phyloP scores from a whole-genome alignment of 92 coral and sea anemone genomes.

The Galaxea fascicularis region DNA sequence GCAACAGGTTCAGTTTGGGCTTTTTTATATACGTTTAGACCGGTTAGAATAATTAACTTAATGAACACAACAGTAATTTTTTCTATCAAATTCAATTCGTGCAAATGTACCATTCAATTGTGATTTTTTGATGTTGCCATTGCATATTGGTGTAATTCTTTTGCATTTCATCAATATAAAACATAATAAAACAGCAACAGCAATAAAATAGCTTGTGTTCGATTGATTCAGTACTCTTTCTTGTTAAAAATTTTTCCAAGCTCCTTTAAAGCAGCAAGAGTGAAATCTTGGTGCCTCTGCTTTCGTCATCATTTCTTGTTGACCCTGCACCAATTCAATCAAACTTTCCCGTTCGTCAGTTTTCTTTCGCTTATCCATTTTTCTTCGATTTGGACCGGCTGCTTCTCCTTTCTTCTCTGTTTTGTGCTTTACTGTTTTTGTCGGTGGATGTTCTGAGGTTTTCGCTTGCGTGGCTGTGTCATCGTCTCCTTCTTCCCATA shows the following conservation, averaged over 20 bases:
- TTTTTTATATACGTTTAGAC: too few species aligned
- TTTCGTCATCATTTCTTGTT: constrained; percentile 42
- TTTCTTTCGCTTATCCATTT: constrained; percentile 19
- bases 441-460: constrained; percentile 19
- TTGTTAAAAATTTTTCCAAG: constrained; percentile 4
- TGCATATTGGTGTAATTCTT: too few species aligned
- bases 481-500: neutral
- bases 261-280: constrained; percentile 24
- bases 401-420: constrained; percentile 14
- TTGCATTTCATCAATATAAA: too few species aligned
- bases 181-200: too few species aligned
- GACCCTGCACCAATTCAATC: constrained; percentile 31
- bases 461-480: constrained; percentile 15
- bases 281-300: constrained; percentile 52
- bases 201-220: too few species aligned
- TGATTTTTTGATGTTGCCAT: too few species aligned
- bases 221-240: neutral
- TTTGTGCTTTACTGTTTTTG: constrained; percentile 24
- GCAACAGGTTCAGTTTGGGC: too few species aligned
- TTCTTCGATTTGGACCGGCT: constrained; percentile 28
- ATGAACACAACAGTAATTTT: too few species aligned
- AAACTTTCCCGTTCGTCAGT: constrained; percentile 35
- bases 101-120: too few species aligned
- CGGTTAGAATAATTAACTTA: too few species aligned
- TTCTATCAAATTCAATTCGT: too few species aligned